Evolutionary conservation across 1,140 invertebrate species (phyloP).

Genomic region (Lutraria rhynchaena): DNA sequence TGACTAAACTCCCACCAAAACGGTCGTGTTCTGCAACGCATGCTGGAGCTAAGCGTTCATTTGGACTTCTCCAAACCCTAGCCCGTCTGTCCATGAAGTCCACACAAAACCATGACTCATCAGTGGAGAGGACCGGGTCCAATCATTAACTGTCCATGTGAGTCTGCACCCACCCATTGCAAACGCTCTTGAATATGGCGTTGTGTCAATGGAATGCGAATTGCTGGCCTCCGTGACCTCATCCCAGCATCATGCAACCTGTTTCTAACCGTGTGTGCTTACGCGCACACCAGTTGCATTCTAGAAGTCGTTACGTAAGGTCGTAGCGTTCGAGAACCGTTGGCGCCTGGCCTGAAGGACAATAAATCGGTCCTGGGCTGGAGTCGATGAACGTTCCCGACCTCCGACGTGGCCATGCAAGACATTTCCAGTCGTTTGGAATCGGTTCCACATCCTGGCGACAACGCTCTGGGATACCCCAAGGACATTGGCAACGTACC

Average conservation of each 20-base stretch:
- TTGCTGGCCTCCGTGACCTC: not conserved
- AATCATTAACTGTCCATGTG: slow-evolving; percentile 15
- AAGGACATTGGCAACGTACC: not conserved
- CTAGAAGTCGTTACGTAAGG: slow-evolving; percentile 7
- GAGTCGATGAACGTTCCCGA: slow-evolving; percentile 8
- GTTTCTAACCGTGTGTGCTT: slow-evolving; percentile 15
- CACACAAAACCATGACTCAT: slow-evolving; percentile 5
- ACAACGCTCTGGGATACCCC: slow-evolving; percentile 1
- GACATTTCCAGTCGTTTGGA: slow-evolving; percentile 4
- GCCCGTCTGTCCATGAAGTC: slow-evolving; percentile 3
- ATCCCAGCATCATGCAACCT: not conserved
- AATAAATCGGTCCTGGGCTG: too few relatives aligned
- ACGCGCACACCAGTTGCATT: slow-evolving; percentile 11
- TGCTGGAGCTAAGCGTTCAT: too few relatives aligned
- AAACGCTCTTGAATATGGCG: slow-evolving; percentile 21
- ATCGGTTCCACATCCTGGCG: not conserved
- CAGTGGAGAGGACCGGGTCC: slow-evolving; percentile 10
- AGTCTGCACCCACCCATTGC: slow-evolving; percentile 7
- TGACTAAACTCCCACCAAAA: slow-evolving; percentile 25
- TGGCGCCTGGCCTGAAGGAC: slow-evolving; percentile 1
- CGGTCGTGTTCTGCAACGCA: slow-evolving; percentile 5
- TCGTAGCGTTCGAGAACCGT: slow-evolving; percentile 7
- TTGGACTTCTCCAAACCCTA: too few relatives aligned
- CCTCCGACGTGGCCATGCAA: not conserved
- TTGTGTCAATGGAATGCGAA: not conserved